phyloP scores from a whole-genome alignment of 2,888 invertebrate species.

The Argyra leucocephala region DNA sequence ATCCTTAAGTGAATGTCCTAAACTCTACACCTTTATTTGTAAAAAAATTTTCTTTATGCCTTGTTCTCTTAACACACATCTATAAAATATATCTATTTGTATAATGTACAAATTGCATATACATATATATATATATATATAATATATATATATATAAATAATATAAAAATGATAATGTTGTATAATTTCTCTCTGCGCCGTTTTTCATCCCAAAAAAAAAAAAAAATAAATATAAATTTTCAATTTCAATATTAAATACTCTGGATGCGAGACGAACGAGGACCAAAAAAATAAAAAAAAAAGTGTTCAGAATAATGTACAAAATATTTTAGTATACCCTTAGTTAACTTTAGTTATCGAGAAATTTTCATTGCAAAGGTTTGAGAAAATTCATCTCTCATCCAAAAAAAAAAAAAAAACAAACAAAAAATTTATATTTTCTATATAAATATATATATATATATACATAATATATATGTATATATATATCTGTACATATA shows the following conservation, averaged over 20 bases:
- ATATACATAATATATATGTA: not conserved
- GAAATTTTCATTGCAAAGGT: constrained; percentile 3
- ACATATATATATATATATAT: too few species aligned
- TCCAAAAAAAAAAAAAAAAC: not conserved
- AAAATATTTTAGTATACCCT: not conserved
- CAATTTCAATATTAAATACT: not conserved
- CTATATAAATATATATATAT: too few species aligned
- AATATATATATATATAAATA: too few species aligned
- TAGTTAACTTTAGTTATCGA: not conserved
- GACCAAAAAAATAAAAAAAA: not conserved
- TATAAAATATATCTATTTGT: too few species aligned
- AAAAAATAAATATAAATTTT: too few species aligned
- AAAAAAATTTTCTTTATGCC: too few species aligned
- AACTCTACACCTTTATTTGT: too few species aligned
- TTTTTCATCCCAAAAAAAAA: not conserved
- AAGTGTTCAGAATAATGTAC: not conserved
- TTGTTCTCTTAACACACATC: too few species aligned
- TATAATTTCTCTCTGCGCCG: not conserved
- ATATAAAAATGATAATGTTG: too few species aligned
- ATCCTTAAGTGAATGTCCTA: too few species aligned
- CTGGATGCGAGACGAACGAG: not conserved
- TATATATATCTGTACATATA: not conserved
- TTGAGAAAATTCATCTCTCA: not conserved
- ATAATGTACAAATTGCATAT: too few species aligned
- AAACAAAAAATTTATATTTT: too few species aligned